Evolutionary conservation across 2,888 invertebrate genomes (phyloP).

Genomic region (Esperia sulphurella): DNA sequence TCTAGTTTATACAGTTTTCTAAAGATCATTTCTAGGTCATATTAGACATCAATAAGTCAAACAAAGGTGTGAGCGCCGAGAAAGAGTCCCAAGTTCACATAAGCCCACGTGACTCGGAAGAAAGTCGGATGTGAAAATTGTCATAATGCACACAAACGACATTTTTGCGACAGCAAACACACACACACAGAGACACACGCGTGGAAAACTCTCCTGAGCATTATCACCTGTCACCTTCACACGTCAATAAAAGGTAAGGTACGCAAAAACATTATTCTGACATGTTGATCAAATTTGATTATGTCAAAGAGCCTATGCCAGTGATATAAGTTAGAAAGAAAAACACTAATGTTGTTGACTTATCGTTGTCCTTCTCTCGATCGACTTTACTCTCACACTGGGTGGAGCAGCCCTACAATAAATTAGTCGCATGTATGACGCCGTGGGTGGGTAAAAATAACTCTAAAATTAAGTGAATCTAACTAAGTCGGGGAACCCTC

Average conservation of each 20-base stretch:
- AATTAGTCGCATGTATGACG: too few species aligned
- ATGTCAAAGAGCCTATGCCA: too few species aligned
- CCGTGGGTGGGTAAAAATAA: too few species aligned
- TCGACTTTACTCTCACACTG: too few species aligned
- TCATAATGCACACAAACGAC: conserved; percentile 62
- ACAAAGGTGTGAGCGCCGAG: conserved; percentile 63
- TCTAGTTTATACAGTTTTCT: conserved; percentile 25
- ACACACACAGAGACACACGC: too few species aligned
- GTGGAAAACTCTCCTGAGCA: conserved; percentile 1
- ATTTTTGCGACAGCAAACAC: conserved; percentile 62
- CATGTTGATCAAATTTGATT: too few species aligned
- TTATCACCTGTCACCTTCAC: not conserved
- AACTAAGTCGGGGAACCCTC: too few species aligned
- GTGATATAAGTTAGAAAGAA: too few species aligned
- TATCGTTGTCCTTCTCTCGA: too few species aligned
- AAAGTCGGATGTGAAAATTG: conserved; percentile 78
- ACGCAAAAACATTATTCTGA: not conserved
- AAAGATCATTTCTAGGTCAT: conserved; percentile 31
- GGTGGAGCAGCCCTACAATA: too few species aligned
- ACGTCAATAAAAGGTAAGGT: not conserved
- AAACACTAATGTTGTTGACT: too few species aligned
- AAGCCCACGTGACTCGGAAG: conserved; percentile 42
- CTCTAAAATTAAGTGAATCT: too few species aligned
- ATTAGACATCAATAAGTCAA: conserved; percentile 46
- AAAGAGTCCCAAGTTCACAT: conserved; percentile 47